These are phyloP conservation scores for Mechanitis mazaeus DNA, from an alignment of 2,888 invertebrate genomes.

Conservation along the genomic window DNA sequence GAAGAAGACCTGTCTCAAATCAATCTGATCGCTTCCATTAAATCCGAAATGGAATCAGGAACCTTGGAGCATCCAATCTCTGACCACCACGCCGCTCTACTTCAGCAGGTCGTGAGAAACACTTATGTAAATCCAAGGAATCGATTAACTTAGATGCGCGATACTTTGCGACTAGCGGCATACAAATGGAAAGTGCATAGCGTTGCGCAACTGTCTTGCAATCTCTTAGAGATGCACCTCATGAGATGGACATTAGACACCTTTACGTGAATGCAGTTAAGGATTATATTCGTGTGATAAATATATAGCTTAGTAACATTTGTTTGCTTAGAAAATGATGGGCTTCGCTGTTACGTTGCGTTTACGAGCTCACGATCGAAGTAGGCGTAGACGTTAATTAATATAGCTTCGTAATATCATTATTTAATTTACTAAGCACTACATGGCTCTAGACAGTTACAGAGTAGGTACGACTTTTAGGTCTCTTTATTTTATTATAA, in stretches of 20 bases:
- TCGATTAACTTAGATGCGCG: constrained; percentile 61
- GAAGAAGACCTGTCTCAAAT: too few species aligned
- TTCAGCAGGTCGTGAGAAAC: constrained; percentile 67
- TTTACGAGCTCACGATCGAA: too few species aligned
- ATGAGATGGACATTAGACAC: constrained; percentile 8
- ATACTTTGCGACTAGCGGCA: constrained; percentile 38
- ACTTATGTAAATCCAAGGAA: constrained; percentile 68
- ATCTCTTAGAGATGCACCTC: constrained; percentile 29
- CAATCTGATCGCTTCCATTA: too few species aligned
- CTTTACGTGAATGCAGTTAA: not conserved
- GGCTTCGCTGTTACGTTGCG: too few species aligned
- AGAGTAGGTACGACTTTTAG: too few species aligned
- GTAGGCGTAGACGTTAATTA: too few species aligned
- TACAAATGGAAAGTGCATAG: constrained; percentile 65
- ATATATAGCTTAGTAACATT: not conserved
- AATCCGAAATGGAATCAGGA: too few species aligned
- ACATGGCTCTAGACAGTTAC: too few species aligned
- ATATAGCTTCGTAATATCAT: too few species aligned
- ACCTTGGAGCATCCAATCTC: too few species aligned
- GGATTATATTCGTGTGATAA: not conserved
- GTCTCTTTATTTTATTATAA: too few species aligned
- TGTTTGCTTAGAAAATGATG: not conserved
- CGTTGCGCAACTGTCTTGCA: constrained; percentile 52
- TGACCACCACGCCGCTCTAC: constrained; percentile 56
- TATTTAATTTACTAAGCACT: too few species aligned